Evolutionary conservation across 2,797 vertebrate genomes (phyloP).

Genomic region (Myiotriccus ornatus): DNA sequence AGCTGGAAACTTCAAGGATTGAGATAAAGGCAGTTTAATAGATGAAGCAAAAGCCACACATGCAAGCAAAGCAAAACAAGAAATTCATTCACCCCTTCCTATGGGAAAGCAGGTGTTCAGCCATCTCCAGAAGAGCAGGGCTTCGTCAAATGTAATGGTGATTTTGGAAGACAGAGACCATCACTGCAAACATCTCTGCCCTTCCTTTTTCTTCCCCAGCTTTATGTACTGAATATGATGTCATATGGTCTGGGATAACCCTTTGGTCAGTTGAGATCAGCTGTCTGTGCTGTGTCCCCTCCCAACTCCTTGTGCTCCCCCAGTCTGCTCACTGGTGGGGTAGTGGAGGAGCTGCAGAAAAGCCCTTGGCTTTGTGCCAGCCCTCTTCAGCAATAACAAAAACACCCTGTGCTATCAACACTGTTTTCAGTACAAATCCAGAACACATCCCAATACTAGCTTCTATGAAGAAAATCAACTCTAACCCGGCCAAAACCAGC

Average conservation of each 20-base stretch:
- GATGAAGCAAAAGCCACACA: neutral
- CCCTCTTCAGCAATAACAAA: too few relatives aligned
- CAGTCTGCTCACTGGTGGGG: neutral
- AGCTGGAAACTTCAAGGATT: neutral
- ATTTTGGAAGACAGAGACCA: too few relatives aligned
- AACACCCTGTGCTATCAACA: neutral
- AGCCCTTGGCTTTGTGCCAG: neutral
- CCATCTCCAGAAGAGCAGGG: neutral
- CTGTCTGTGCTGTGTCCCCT: neutral
- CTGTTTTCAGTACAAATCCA: neutral
- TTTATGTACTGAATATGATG: neutral
- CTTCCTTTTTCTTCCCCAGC: neutral
- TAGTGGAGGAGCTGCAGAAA: neutral
- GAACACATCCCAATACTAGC: neutral
- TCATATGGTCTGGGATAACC: too few relatives aligned
- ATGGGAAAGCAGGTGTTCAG: too few relatives aligned
- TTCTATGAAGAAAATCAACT: neutral
- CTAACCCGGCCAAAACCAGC: neutral
- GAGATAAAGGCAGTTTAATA: neutral
- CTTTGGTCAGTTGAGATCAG: neutral
- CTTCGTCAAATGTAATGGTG: neutral
- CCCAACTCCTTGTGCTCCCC: neutral
- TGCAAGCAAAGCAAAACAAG: neutral
- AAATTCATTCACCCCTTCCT: neutral
- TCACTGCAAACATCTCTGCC: neutral